Base-by-base conservation (phyloP, 2,113 vertebrate genomes). In the Pterocles orientalis region DNA sequence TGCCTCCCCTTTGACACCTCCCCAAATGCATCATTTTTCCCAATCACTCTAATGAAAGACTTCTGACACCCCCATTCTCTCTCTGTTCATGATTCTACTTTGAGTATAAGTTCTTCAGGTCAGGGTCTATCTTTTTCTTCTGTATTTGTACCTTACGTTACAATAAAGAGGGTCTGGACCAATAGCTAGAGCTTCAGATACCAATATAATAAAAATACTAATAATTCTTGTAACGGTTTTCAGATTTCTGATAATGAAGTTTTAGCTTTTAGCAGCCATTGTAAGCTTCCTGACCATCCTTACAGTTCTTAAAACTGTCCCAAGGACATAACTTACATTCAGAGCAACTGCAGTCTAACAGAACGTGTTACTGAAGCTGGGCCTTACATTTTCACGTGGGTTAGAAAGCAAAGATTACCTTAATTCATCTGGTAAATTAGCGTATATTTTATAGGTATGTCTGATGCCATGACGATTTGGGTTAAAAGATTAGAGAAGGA, bases 1-100 rank as follows among this genome's bases (percentile, higher is more conserved):
- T 97, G 95, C 76, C 93, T 97, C 96, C 96, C 96, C 95, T 97
- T 97, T 97, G 95, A 97, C 96, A 96, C 86, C 92, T 96, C 93
- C 95, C 94, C 95, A 96, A 96, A 96, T 94, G 90, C 88, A 96
- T 88, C 85, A 77, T 96, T 97, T 96, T 96, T 95, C 94, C 94
- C 94, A 96, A 96, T 95, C 93, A 93, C 86, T 92, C 82, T 95
- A 96, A 96, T 96, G 93, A 96, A 96, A 93, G 94, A 96, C 93
- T 97, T 97, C 57, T 90, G 90, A 95, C 93, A 94, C 53, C 76
- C 23, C 83, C 94, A 93, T 93, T 96, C 95, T 90, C 79, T 58
- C 69, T 58, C 92, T 93, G 71, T 75, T 96, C 92, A 71, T 90
- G 95, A 93, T 90, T 96, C 92, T 94, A 90, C 88, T 90, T 86